Evolutionary conservation across 1,140 invertebrate genomes (phyloP).

Genomic region (Teleopsis dalmanni): DNA sequence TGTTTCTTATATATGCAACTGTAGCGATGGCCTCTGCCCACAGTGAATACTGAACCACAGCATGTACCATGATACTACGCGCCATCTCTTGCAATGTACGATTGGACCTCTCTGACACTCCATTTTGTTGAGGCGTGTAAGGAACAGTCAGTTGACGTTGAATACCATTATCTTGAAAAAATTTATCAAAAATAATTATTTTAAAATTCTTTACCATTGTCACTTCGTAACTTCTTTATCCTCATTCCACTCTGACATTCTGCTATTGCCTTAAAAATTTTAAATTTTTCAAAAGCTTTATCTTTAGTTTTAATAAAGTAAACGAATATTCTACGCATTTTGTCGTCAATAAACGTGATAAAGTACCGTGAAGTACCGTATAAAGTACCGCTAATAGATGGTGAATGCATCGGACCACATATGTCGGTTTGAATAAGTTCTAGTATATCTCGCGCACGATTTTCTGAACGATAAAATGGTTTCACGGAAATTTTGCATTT

Average conservation of each 20-base stretch:
- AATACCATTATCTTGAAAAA: conserved; percentile 13
- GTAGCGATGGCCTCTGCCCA: conserved; percentile 45
- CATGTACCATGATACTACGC: conserved; percentile 21
- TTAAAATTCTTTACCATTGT: conserved; percentile 36
- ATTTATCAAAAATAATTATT: conserved; percentile 18
- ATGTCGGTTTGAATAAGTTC: not conserved
- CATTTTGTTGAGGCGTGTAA: conserved; percentile 41
- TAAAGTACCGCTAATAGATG: conserved; percentile 28
- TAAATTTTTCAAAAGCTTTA: conserved; percentile 12
- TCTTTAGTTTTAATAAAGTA: conserved; percentile 12
- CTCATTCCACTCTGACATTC: conserved; percentile 23
- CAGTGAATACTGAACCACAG: conserved; percentile 33
- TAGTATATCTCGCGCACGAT: not conserved
- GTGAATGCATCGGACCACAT: not conserved
- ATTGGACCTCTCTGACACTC: conserved; percentile 23
- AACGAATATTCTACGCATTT: conserved; percentile 16
- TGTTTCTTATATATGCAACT: conserved; percentile 6
- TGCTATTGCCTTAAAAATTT: conserved; percentile 1
- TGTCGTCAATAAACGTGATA: conserved; percentile 42
- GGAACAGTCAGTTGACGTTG: conserved; percentile 16
- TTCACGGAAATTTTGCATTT: not conserved
- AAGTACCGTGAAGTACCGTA: too few relatives aligned
- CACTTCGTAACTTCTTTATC: conserved; percentile 23
- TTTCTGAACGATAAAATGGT: not conserved
- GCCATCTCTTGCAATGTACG: conserved; percentile 22